A percentile compares a stretch with the other conserved stretches of the same genome.
phyloP scores from a whole-genome alignment of 2,797 vertebrate species.

The Fistularia commersonii region DNA sequence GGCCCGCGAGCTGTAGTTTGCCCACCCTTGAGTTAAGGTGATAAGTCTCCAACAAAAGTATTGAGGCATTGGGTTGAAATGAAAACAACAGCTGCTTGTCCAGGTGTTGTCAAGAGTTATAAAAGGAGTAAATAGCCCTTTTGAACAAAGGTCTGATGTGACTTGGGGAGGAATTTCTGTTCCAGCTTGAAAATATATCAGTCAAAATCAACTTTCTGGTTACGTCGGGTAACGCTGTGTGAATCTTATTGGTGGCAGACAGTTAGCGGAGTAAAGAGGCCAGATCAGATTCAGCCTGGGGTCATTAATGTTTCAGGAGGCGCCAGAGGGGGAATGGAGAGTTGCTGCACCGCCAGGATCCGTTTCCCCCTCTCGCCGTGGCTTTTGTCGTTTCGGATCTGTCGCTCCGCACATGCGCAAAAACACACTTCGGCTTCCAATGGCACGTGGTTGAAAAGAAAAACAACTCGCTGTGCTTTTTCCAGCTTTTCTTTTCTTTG shows the following conservation, averaged over 20 bases:
- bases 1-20: too few species aligned
- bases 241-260: conserved; percentile 13
- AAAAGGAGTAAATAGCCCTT: too few species aligned
- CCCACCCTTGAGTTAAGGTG: too few species aligned
- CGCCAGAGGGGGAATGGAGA: conserved; percentile 71
- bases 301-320: conserved; percentile 79
- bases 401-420: conserved; percentile 9
- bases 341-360: conserved; percentile 64
- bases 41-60: too few species aligned
- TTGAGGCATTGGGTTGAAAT: too few species aligned
- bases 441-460: conserved; percentile 10
- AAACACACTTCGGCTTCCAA: too few species aligned
- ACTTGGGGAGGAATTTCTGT: too few species aligned
- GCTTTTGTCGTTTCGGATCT: conserved; percentile 53
- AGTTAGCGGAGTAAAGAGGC: conserved; percentile 43
- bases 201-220: neutral
- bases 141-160: neutral
- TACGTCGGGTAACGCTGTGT: neutral
- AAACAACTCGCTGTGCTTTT: too few species aligned
- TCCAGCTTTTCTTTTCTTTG: too few species aligned
- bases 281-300: conserved; percentile 75
- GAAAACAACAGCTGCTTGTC: too few species aligned
- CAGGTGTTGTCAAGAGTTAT: too few species aligned
- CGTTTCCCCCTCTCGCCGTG: conserved; percentile 56
- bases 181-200: too few species aligned